These are phyloP conservation scores for Drosophila guanche DNA, from an alignment of 1,140 invertebrate genomes.

Conservation along the genomic window DNA sequence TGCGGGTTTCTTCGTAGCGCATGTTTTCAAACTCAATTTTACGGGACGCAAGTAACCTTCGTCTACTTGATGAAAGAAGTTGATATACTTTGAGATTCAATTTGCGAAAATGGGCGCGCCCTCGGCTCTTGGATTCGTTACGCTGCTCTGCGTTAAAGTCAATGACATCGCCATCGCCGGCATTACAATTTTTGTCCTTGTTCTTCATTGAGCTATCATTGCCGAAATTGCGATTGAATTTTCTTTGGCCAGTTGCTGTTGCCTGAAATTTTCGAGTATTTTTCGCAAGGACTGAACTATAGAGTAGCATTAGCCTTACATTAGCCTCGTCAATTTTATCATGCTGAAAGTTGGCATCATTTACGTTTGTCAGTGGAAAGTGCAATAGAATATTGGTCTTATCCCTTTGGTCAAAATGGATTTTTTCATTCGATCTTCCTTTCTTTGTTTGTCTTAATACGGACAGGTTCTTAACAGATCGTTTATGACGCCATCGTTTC, in stretches of 20 bases:
- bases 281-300: conserved; percentile 57
- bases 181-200: conserved; percentile 13
- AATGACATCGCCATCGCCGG: background rate
- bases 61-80: conserved; percentile 47
- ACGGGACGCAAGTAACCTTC: conserved; percentile 48
- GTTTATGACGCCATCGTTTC: conserved; percentile 30
- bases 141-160: background rate
- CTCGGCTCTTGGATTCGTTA: conserved; percentile 6
- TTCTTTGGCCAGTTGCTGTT: conserved; percentile 7
- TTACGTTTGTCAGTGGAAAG: conserved; percentile 50
- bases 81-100: conserved; percentile 74
- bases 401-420: conserved; percentile 4
- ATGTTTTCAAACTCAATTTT: conserved; percentile 54
- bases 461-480: conserved; percentile 3
- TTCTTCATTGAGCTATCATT: background rate
- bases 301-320: conserved; percentile 70
- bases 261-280: conserved; percentile 2
- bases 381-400: conserved; percentile 61
- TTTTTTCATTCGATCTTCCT: background rate
- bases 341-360: conserved; percentile 35
- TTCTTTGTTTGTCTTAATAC: background rate
- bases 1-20: conserved; percentile 51
- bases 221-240: conserved; percentile 6
- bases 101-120: conserved; percentile 17
- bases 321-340: conserved; percentile 77